Base-by-base conservation (phyloP, 2,113 vertebrate species). In the Chaetorhynchus papuensis region DNA sequence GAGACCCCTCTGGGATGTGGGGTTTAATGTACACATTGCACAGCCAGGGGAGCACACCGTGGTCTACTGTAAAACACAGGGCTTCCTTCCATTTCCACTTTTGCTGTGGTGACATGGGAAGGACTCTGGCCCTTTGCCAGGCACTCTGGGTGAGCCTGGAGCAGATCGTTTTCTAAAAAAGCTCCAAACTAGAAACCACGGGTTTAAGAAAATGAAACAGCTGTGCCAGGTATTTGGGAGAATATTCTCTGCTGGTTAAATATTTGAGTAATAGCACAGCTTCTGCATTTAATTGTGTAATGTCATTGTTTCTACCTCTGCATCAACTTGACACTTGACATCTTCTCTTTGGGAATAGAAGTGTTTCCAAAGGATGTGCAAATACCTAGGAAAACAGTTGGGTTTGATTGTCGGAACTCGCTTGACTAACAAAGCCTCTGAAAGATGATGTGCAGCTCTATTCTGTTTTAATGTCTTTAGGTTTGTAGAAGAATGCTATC, bases 401-500 rank as follows among this genome's bases (percentile, higher is more conserved):
- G 26, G 41, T 91, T 50, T 88, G 80, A 75, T 31, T 80, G 82
- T 50, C 0, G 11, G 19, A 50, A 64, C 66, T 93, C 15, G 2
- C 3, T 44, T 93, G 66, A 88, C 49, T 82, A 93, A 96, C 63
- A 87, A 93, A 87, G 52, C 53, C 63, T 59, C 78, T 87, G 75
- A 31, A 82, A 81, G 74, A 88, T n/a, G 59, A 81, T 59, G 33
- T 61, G 68, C 65, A 84, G 60, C 13, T 77, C 50, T 78, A 54
- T 35, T 92, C 79, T 63, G 61, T 78, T 86, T 95, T n/a, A 49
- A 88, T 30, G 35, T 78, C 59, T 89, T 90, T 41, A 66, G 56
- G 85, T 96, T 96, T 95, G 79, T 61, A 96, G 10, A 89, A 85
- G 56, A 96, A 96, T 68, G 53, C 63, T 66, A 76, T 71, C 59